phyloP scores from a whole-genome alignment of 2,797 vertebrate species.

The Bradypus variegatus region DNA sequence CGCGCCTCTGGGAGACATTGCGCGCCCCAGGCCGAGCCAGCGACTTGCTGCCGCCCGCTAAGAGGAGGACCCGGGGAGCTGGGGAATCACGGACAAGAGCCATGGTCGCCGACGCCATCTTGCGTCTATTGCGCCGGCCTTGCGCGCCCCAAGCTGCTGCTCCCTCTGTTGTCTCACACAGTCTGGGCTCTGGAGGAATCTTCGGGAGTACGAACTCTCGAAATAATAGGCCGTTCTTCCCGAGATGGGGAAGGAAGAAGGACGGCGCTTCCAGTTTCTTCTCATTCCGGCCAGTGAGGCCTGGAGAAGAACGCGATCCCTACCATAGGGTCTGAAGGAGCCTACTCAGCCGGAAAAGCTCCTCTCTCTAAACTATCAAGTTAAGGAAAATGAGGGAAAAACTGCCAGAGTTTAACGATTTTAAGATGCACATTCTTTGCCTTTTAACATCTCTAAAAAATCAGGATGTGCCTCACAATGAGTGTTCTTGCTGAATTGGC shows the following conservation, averaged over 20 bases:
- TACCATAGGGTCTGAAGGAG: no score
- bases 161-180: conserved; percentile 49
- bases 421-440: not conserved
- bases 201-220: conserved; percentile 25
- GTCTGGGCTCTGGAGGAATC: not conserved
- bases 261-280: not conserved
- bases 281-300: not conserved
- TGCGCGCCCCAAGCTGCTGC: conserved; percentile 42
- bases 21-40: not conserved
- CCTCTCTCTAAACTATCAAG: not conserved
- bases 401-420: not conserved
- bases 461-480: not conserved
- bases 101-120: conserved; percentile 70
- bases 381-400: not conserved
- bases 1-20: not conserved
- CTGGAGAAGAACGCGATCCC: no score
- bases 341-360: no score
- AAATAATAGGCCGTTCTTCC: not conserved
- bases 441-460: not conserved
- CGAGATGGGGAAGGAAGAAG: not conserved
- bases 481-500: not conserved
- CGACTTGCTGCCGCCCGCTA: not conserved
- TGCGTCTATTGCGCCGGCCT: conserved; percentile 56
- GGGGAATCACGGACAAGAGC: conserved; percentile 58
- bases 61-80: not conserved